A percentile compares a stretch with the other conserved stretches of the same genome.
Evolutionary conservation across 2,113 vertebrate species (phyloP).

Genomic region (Elachura formosa): DNA sequence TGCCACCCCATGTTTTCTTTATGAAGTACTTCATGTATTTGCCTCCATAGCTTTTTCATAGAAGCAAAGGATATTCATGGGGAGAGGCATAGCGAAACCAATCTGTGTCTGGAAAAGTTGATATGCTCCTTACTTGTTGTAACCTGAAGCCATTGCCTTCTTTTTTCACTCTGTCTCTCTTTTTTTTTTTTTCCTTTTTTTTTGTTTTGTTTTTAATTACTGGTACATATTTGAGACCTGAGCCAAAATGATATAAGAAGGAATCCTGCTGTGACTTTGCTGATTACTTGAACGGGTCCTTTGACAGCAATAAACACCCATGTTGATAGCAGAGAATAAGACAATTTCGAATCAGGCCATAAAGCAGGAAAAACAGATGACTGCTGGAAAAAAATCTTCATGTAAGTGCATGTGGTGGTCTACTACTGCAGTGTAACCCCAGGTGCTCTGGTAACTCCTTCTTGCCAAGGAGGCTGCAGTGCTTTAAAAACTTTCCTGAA

Average conservation of each 20-base stretch:
- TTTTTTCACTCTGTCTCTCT: not conserved
- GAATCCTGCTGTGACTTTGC: not conserved
- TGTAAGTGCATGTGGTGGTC: not conserved
- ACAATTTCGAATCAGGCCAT: not conserved
- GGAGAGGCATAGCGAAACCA: not conserved
- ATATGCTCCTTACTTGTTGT: slow-evolving; percentile 28
- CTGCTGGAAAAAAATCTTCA: not conserved
- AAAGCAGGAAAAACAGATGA: not conserved
- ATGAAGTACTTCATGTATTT: not conserved
- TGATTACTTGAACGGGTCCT: not conserved
- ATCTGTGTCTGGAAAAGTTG: slow-evolving; percentile 11
- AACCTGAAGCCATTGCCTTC: slow-evolving; percentile 10
- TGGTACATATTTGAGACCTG: slow-evolving; percentile 24
- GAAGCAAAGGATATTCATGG: not conserved
- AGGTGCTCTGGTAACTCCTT: not conserved
- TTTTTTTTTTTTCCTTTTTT: not conserved
- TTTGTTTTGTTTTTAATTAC: not conserved
- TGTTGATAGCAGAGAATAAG: not conserved
- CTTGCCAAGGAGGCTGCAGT: not conserved
- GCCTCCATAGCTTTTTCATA: not conserved
- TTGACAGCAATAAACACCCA: not conserved
- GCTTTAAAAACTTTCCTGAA: not conserved
- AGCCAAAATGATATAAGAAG: slow-evolving; percentile 32
- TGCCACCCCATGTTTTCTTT: not conserved
- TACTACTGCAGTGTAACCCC: not conserved